Evolutionary conservation across 2,888 invertebrate species (phyloP).

Genomic region (Pogonocherus hispidulus): DNA sequence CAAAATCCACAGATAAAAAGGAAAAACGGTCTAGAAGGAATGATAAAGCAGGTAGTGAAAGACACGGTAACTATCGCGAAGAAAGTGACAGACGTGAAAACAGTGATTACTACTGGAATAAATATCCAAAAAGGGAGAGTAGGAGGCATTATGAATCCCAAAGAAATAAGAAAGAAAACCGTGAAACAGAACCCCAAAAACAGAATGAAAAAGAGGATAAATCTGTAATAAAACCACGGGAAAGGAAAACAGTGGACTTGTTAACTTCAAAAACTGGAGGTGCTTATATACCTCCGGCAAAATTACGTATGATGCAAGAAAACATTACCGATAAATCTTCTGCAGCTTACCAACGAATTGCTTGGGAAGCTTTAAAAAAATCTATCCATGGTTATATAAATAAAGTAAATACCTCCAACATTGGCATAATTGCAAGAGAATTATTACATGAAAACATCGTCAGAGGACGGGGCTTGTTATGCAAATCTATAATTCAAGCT

Average conservation of each 20-base stretch:
- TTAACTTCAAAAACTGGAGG: slow-evolving; percentile 90
- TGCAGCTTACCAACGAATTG: slow-evolving; percentile 93
- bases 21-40: slow-evolving; percentile 28
- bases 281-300: slow-evolving; percentile 98
- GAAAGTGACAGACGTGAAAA: slow-evolving; percentile 61
- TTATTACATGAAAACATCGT: slow-evolving; percentile 96
- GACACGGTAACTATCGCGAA: slow-evolving; percentile 66
- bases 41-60: slow-evolving; percentile 2
- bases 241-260: slow-evolving; percentile 75
- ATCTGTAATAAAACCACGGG: slow-evolving; percentile 63
- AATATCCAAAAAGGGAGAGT: slow-evolving; percentile 65
- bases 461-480: slow-evolving; percentile 92
- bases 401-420: slow-evolving; percentile 96
- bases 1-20: slow-evolving; percentile 42
- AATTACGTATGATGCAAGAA: slow-evolving; percentile 94
- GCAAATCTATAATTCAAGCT: slow-evolving; percentile 95
- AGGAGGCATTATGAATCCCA: slow-evolving; percentile 60
- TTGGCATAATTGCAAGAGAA: slow-evolving; percentile 91
- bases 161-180: slow-evolving; percentile 32
- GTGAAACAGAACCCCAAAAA: slow-evolving; percentile 26
- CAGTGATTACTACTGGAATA: slow-evolving; percentile 66
- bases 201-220: slow-evolving; percentile 55
- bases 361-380: slow-evolving; percentile 99
- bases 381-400: slow-evolving; percentile 98
- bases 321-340: slow-evolving; percentile 97